Conservation (phyloP, 2,888 invertebrate genomes). For the Eupithecia inturbata region DNA sequence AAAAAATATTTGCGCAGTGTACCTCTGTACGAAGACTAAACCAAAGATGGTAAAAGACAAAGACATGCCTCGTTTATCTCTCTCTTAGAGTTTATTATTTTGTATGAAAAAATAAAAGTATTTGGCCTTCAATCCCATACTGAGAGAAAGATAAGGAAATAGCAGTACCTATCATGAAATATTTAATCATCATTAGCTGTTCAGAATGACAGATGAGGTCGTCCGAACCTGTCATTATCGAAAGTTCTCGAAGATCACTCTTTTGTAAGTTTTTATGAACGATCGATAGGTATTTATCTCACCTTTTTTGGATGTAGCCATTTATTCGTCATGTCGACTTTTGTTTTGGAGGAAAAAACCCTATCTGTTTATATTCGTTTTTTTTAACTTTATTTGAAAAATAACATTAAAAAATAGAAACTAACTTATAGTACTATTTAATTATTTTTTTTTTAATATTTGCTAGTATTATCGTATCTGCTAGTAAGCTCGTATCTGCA, state of each 20-base stretch:
- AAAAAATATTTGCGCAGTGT: not conserved
- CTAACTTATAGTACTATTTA: too few relatives aligned
- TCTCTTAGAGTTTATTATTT: not conserved
- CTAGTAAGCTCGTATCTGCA: too few relatives aligned
- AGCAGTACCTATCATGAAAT: slow-evolving; percentile 36
- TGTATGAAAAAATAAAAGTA: not conserved
- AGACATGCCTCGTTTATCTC: not conserved
- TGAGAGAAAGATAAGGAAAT: slow-evolving; percentile 34
- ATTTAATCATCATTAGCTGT: slow-evolving; percentile 65
- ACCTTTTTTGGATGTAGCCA: slow-evolving; percentile 60
- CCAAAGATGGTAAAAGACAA: not conserved
- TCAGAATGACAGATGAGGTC: slow-evolving; percentile 69
- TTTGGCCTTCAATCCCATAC: slow-evolving; percentile 17
- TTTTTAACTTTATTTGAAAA: too few relatives aligned
- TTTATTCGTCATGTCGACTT: slow-evolving; percentile 52
- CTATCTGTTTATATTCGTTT: not conserved
- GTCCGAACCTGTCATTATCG: slow-evolving; percentile 59
- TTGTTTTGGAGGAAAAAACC: not conserved
- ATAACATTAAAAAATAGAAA: too few relatives aligned
- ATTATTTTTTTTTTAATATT: too few relatives aligned
- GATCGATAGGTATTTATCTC: slow-evolving; percentile 52
- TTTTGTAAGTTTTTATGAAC: slow-evolving; percentile 61
- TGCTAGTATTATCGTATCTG: too few relatives aligned
- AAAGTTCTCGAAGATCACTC: slow-evolving; percentile 54
- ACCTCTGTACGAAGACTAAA: not conserved